These are phyloP conservation scores for Cuniculus paca DNA, from an alignment of 2,797 vertebrate genomes.

Conservation along the genomic window DNA sequence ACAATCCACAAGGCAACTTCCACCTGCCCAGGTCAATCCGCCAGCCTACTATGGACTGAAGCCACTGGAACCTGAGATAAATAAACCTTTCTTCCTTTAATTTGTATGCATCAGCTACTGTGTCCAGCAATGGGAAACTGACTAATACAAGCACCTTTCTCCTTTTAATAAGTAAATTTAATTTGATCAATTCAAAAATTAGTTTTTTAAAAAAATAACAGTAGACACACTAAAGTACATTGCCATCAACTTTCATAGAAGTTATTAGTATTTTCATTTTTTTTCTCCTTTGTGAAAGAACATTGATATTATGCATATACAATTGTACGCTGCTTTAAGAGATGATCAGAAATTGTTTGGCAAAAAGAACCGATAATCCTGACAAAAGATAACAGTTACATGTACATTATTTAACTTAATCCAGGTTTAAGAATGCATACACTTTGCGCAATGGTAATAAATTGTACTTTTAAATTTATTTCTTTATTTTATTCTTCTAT, in stretches of 20 bases:
- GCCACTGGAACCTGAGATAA: not conserved
- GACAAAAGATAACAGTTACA: not conserved
- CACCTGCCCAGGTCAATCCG: not conserved
- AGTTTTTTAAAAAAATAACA: not conserved
- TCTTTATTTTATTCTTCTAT: not conserved
- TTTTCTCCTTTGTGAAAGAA: conserved; percentile 9
- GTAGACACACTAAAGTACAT: not conserved
- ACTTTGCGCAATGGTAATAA: not conserved
- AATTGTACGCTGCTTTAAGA: not conserved
- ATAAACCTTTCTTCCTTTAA: not conserved
- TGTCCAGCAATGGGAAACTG: not conserved
- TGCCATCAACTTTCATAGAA: not conserved
- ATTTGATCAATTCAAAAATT: conserved; percentile 9
- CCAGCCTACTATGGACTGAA: not conserved
- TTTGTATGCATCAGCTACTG: not conserved
- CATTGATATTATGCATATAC: not conserved
- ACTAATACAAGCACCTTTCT: not conserved
- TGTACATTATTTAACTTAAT: conserved; percentile 25
- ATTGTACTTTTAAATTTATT: not conserved
- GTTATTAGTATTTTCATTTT: not conserved
- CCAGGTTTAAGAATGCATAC: not conserved
- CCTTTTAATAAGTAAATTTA: not conserved
- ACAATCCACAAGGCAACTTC: not conserved
- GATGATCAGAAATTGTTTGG: not conserved
- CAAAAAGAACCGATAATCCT: not conserved